Base-by-base conservation (phyloP, 2,113 vertebrate species). In the Pseudorectes ferrugineus region DNA sequence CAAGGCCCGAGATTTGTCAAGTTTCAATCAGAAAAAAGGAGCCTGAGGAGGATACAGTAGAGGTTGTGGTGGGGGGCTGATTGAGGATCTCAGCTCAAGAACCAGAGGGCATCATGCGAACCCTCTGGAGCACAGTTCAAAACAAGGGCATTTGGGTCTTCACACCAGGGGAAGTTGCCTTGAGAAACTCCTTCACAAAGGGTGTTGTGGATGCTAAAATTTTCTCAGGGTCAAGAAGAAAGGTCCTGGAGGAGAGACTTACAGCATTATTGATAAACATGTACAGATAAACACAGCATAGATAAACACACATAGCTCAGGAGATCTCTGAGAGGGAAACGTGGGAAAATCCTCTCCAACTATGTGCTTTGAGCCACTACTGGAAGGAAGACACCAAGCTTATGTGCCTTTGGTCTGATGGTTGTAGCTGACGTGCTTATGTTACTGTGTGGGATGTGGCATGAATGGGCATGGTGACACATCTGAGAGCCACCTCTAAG, bases 281-380 rank as follows among this genome's bases (percentile, higher is more conserved):
- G 0, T 29, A n/a, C 36, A 68, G 63, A 71, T 57, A 46, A 75
- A 83, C 63, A 71, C 26, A 18, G 40, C 23, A 29, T 4, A 62
- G 31, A 24, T 23, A 63, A 68, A 83, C 46, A 40, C 24, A 24
- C 10, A 25, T 3, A 77, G 43, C n/a, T 73, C 0, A 0, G 66
- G 62, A 68, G 54, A 54, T 46, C 11, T 76, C 54, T 33, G 29
- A 78, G 45, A 58, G 25, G 16, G 19, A 85, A 79, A 29, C 6
- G 18, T 72, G 46, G 33, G 63, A 57, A 90, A 70, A 40, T 54
- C 58, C 33, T 49, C 33, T 72, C 49, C 46, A 83, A 3, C 14
- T 6, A 11, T n/a, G 49, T 79, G 16, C 26, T 62, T 42, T 43
- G 51, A 74, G 62, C 29, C 42, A 33, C 42, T 66, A 0, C 21